phyloP scores from a whole-genome alignment of 2,797 vertebrate species.

The Varecia variegata region DNA sequence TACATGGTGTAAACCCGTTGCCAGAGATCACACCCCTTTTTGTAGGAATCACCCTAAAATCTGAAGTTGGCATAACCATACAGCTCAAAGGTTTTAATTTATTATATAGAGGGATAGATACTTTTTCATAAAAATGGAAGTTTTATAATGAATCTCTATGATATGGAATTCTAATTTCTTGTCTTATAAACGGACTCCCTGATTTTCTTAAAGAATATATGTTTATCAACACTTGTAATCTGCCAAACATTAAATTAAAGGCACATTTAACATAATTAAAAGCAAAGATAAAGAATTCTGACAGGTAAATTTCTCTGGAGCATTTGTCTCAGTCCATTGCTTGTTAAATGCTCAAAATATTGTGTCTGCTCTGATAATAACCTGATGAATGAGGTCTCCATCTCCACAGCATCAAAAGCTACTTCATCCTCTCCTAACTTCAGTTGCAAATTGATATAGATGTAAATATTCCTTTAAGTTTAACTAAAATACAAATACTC shows the following conservation, averaged over 20 bases:
- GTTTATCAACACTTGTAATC: not conserved
- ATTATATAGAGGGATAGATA: not conserved
- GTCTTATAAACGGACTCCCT: not conserved
- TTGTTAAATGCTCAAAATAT: not conserved
- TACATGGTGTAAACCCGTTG: not conserved
- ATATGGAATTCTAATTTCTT: not conserved
- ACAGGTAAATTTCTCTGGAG: not conserved
- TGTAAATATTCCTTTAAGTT: not conserved
- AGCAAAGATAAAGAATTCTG: not conserved
- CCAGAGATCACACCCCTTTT: not conserved
- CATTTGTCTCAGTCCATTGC: not conserved
- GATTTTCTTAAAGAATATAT: not conserved
- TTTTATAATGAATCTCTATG: not conserved
- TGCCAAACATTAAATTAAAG: constrained; percentile 33
- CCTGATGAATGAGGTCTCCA: not conserved
- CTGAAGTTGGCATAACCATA: constrained; percentile 14
- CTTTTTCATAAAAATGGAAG: constrained; percentile 27
- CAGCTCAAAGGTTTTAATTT: constrained; percentile 37
- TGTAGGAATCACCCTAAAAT: not conserved
- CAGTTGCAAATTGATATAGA: not conserved
- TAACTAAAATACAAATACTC: constrained; percentile 12
- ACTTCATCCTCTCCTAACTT: not conserved
- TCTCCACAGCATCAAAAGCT: not conserved
- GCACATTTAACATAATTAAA: constrained; percentile 8
- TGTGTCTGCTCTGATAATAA: not conserved